Evolutionary conservation across 2,888 invertebrate species (phyloP), one percentile per base, ranked within the genome.

Genomic region (Agrochola lota): DNA sequence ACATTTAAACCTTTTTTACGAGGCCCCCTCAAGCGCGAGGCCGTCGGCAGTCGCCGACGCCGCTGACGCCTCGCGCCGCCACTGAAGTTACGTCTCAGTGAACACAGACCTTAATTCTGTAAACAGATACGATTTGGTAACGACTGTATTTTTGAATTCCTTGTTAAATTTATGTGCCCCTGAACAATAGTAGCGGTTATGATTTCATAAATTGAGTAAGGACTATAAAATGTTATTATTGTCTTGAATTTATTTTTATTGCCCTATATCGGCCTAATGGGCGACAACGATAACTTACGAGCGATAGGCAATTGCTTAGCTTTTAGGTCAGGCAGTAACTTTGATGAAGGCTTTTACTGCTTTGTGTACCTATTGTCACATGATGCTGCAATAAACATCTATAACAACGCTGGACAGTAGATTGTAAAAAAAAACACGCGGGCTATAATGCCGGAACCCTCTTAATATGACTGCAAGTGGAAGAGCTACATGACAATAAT

Each of bases 41-140:
- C 35, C 35, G 35, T 35, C 35, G 35, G 5, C 35, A 4, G 2
- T 35, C 35, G 35, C 35, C 35, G 3, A 35, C 35, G 35, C 5
- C 35, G 35, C 35, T 4, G 35, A 35, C 3, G 35, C 35, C 35
- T 35, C 2, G 35, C 35, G 35, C 35, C 35, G 35, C 35, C 2
- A 35, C 35, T 57, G 43, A 60, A 20, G 71, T 55, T 82, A 83
- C 59, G n/a, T 43, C 67, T 43, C 66, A 73, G 26, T 72, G 62
- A 55, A 30, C 52, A 63, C 30, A 71, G 17, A 74, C 75, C 83
- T 57, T 74, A 62, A 30, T 0, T 30, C 20, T 74, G 86, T 85
- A 85, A 85, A 79, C 77, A 85, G 81, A 88, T 79, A 87, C 83
- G 74, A 80, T 87, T 86, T 69, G 72, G 86, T 85, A 86, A 86